These are phyloP conservation scores for Hyposoter didymator DNA, from an alignment of 2,888 invertebrate species.

Conservation along the genomic window DNA sequence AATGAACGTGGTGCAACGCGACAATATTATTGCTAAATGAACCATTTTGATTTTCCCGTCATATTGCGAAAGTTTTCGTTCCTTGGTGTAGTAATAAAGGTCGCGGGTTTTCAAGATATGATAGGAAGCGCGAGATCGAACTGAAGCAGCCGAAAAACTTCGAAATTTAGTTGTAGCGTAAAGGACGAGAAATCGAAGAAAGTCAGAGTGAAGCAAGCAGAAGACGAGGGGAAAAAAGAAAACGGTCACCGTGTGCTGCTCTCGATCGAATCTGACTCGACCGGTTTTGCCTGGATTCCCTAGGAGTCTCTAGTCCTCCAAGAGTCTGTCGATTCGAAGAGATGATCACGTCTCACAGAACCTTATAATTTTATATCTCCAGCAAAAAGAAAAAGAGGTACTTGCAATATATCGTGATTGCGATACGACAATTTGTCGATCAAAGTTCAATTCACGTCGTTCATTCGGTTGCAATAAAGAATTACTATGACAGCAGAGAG, in stretches of 20 bases:
- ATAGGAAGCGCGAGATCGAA: conserved; percentile 47
- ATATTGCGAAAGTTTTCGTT: background rate
- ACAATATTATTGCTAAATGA: no score
- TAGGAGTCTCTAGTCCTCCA: conserved; percentile 82
- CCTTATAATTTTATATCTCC: conserved; percentile 48
- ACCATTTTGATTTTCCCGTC: no score
- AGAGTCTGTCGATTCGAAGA: conserved; percentile 59
- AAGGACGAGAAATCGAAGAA: conserved; percentile 46
- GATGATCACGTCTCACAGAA: conserved; percentile 53
- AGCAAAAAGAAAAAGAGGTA: conserved; percentile 35
- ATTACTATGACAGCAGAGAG: background rate
- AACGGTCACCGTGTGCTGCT: conserved; percentile 72
- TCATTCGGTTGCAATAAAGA: background rate
- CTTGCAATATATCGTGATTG: conserved; percentile 21
- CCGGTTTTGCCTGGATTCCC: conserved; percentile 83
- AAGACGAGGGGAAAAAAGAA: conserved; percentile 55
- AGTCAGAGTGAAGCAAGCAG: conserved; percentile 39
- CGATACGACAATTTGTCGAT: conserved; percentile 38
- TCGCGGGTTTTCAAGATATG: conserved; percentile 50
- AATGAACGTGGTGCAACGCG: no score
- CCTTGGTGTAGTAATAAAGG: conserved; percentile 35
- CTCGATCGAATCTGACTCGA: conserved; percentile 81
- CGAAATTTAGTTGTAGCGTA: conserved; percentile 36
- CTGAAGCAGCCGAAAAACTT: conserved; percentile 29
- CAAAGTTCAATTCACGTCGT: conserved; percentile 6